Evolutionary conservation across 2,797 vertebrate genomes (phyloP).

Genomic region (Fistularia tabacaria): DNA sequence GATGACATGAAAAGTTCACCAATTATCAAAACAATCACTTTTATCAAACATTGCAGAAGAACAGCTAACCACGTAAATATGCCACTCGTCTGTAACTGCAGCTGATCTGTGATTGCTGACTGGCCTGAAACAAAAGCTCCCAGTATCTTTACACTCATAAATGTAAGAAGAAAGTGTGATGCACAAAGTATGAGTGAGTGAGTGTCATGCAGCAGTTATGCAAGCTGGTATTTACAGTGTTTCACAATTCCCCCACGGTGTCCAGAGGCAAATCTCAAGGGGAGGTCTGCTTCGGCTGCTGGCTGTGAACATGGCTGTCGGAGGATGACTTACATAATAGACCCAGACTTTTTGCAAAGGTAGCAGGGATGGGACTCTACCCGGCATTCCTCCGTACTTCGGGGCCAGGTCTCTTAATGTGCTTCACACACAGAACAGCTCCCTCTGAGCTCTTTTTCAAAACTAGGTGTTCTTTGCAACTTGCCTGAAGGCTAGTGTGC

Average conservation of each 20-base stretch:
- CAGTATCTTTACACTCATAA: slow-evolving; percentile 26
- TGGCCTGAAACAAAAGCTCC: slow-evolving; percentile 12
- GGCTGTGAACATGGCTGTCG: no score
- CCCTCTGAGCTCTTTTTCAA: slow-evolving; percentile 15
- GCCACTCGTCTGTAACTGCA: no score
- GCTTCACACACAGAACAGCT: background rate
- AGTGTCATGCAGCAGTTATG: slow-evolving; percentile 14
- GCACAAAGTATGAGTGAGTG: background rate
- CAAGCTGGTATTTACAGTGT: slow-evolving; percentile 30
- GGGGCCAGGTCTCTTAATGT: slow-evolving; percentile 12
- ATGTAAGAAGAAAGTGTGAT: slow-evolving; percentile 15
- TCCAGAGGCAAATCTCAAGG: background rate
- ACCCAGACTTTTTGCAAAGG: slow-evolving; percentile 45
- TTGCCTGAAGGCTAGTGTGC: slow-evolving; percentile 5
- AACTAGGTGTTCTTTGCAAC: slow-evolving; percentile 23
- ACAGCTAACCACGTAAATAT: no score
- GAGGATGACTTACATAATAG: slow-evolving; percentile 44
- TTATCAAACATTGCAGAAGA: no score
- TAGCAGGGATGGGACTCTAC: slow-evolving; percentile 34
- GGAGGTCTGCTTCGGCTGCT: background rate
- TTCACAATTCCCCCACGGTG: slow-evolving; percentile 4
- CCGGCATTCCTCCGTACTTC: slow-evolving; percentile 55
- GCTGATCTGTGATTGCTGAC: slow-evolving; percentile 13
- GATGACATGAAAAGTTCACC: no score
- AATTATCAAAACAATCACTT: no score